Conservation (phyloP, 92 coral and sea anemone genomes). For the Montipora capitata region DNA sequence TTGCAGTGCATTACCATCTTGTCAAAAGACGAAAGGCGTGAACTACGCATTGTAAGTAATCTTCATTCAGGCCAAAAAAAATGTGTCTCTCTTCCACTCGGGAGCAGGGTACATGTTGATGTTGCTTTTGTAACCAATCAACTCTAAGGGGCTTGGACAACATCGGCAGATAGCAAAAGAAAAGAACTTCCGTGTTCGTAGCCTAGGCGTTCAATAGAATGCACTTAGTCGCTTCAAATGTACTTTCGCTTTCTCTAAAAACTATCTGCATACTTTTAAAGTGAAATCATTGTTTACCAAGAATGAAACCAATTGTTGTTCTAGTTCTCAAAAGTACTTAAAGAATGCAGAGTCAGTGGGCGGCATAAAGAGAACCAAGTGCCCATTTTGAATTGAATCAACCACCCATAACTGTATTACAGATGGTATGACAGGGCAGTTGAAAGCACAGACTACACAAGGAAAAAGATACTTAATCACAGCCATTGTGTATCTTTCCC, state of each 20-base stretch:
- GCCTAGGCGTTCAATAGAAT: no score
- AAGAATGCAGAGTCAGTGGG: not conserved
- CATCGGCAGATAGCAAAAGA: no score
- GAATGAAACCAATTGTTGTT: not conserved
- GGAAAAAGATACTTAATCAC: not conserved
- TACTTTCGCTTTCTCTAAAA: not conserved
- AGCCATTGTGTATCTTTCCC: not conserved
- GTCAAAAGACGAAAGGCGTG: no score
- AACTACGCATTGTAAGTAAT: no score
- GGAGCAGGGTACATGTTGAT: no score
- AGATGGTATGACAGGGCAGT: no score
- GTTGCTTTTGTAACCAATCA: no score
- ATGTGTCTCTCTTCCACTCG: no score
- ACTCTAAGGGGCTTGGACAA: no score
- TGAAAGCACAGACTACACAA: not conserved
- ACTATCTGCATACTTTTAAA: not conserved
- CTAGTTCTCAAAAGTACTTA: not conserved
- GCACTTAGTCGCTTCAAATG: not conserved
- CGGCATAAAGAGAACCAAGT: not conserved
- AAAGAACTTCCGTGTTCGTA: no score
- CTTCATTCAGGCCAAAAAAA: no score
- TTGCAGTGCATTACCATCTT: no score
- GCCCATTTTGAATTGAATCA: not conserved
- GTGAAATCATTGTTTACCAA: not conserved
- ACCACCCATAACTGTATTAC: not conserved